Evolutionary conservation across 2,888 invertebrate genomes (phyloP).

Genomic region (Ceramica pisi): DNA sequence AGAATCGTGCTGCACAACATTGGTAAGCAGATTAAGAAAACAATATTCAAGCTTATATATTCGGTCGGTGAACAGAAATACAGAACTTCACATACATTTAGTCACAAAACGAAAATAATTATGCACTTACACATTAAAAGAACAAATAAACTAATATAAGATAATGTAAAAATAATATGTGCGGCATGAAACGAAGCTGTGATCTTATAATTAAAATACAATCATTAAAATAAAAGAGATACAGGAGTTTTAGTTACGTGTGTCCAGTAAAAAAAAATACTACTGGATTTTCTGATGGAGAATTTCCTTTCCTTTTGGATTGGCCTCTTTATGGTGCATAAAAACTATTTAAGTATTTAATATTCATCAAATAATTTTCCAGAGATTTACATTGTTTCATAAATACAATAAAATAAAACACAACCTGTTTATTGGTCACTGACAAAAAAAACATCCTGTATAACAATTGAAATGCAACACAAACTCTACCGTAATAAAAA

Average conservation of each 20-base stretch:
- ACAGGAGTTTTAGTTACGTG: constrained; percentile 6
- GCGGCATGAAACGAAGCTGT: constrained; percentile 57
- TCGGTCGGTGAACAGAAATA: constrained; percentile 29
- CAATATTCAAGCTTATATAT: constrained; percentile 6
- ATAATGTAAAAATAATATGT: constrained; percentile 41
- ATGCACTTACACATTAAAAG: constrained; percentile 23
- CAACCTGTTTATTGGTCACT: not conserved
- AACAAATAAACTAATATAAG: constrained; percentile 12
- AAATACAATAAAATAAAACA: no score
- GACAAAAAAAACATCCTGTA: constrained; percentile 29
- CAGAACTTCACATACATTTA: constrained; percentile 46
- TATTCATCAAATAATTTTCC: no score
- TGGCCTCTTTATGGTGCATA: no score
- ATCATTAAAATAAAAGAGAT: not conserved
- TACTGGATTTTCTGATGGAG: no score
- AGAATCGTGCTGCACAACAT: no score
- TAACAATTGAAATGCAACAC: constrained; percentile 55
- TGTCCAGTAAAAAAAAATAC: not conserved
- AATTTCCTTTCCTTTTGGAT: not conserved
- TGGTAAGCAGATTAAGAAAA: no score
- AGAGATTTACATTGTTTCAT: no score
- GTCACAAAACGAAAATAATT: constrained; percentile 41
- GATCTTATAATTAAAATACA: constrained; percentile 42
- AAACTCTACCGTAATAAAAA: constrained; percentile 58
- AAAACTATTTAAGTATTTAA: no score